Conservation (phyloP, 2,797 vertebrate species). For the Spondyliosoma cantharus region DNA sequence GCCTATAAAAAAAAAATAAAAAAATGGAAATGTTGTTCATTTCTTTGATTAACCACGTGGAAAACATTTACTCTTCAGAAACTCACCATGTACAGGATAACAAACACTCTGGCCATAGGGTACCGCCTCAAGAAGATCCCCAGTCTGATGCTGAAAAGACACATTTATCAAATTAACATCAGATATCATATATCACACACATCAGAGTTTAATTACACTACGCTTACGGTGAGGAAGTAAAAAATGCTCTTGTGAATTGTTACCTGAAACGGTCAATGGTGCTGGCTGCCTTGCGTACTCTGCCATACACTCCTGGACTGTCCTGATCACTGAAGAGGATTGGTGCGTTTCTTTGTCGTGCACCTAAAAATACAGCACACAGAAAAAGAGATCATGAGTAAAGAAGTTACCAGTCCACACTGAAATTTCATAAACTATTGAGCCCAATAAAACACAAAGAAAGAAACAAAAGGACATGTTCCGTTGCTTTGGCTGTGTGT, state of each 20-base stretch:
- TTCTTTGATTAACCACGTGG: neutral
- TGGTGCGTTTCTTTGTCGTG: conserved; percentile 91
- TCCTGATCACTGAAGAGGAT: conserved; percentile 92
- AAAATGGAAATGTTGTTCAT: neutral
- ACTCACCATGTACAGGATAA: conserved; percentile 98
- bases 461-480: neutral
- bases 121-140: conserved; percentile 98
- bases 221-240: neutral
- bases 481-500: neutral
- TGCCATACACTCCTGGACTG: conserved; percentile 88
- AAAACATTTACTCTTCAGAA: neutral
- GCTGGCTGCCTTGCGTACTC: conserved; percentile 95
- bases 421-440: neutral
- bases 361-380: conserved; percentile 75
- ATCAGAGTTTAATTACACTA: neutral
- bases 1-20: conserved; percentile 82
- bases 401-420: neutral
- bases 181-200: neutral
- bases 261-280: conserved; percentile 97
- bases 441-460: neutral
- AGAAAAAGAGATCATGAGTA: neutral
- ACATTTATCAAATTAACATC: conserved; percentile 1
- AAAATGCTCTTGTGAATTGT: conserved; percentile 8
- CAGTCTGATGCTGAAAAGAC: conserved; percentile 90
- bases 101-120: conserved; percentile 94